These are phyloP conservation scores for Ctena decussata DNA, from an alignment of 2,888 invertebrate species.

Conservation along the genomic window DNA sequence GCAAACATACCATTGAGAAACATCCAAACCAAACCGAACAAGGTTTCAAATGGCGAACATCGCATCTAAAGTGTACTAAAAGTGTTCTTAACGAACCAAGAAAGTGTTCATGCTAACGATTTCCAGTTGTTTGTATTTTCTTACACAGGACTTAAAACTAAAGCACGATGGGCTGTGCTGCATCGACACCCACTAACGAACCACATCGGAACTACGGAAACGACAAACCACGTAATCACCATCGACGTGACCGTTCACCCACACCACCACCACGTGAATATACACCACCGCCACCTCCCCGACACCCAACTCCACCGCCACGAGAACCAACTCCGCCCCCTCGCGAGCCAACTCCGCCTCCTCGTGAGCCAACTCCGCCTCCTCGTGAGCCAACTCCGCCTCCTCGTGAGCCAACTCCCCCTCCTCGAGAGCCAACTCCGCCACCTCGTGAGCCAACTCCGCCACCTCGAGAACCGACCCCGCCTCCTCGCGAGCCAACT, in stretches of 20 bases:
- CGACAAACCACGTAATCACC: not conserved
- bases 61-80: no score
- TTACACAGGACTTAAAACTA: no score
- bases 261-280: not conserved
- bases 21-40: no score
- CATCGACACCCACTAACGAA: slow-evolving; percentile 8
- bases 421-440: slow-evolving; percentile 29
- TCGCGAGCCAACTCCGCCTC: slow-evolving; percentile 25
- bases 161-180: slow-evolving; percentile 39
- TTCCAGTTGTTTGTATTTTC: no score
- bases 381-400: slow-evolving; percentile 40
- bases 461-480: not conserved
- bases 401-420: slow-evolving; percentile 34
- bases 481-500: slow-evolving; percentile 31
- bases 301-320: slow-evolving; percentile 30
- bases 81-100: no score
- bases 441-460: slow-evolving; percentile 18
- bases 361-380: slow-evolving; percentile 20
- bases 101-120: no score
- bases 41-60: no score
- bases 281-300: slow-evolving; percentile 31
- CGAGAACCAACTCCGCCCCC: slow-evolving; percentile 37
- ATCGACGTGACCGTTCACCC: no score
- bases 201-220: no score
- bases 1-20: no score